Evolutionary conservation across 2,888 invertebrate species (phyloP), one percentile per base, ranked within the genome.

Genomic region (Anticlea derivata): DNA sequence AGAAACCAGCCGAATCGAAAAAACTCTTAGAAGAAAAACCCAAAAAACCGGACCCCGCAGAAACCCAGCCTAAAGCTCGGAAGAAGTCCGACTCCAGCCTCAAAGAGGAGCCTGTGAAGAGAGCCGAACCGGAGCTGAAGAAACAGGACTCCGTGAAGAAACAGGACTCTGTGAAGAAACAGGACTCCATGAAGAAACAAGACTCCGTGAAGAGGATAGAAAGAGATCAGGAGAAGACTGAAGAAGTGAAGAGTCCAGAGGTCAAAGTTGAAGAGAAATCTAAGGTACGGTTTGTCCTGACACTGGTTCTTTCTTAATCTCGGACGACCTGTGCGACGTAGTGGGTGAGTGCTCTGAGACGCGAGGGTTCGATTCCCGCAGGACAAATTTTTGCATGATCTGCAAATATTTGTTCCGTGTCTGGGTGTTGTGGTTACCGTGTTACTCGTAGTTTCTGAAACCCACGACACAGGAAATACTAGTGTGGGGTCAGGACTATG

Each of bases 41-140:
- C 7, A 78, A 75, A 38, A 81, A 82, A 40, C 66, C 67, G 10
- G 30, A 60, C 20, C 39, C 62, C 8, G 56, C 52, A 11, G 80
- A 79, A 27, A 52, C 66, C 4, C 79, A 75, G 35, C 71, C 72
- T 0, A 89, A 87, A 58, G 56, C 78, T 1, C 70, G 87, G 20
- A 88, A 88, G 65, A 89, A 87, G 53, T 86, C 88, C 0, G 89
- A 90, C 63, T 79, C 88, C 0, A 85, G 86, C 45, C 67, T 86
- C 29, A 88, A 87, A 65, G 89, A 89, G 2, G 89, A 90, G 52
- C 86, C 86, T 7, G 12, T 63, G 1, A 86, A 83, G 66, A 50
- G 39, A 33, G n/a, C 29, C 1, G 45, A 70, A 60, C 76, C 77
- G 0, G 79, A 81, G 49, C 12, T 78, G 5, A 82, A 79, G 55